A percentile compares a stretch with the other conserved stretches of the same genome.
Conservation (phyloP, 2,113 vertebrate species). For the Malaclemys terrapin region DNA sequence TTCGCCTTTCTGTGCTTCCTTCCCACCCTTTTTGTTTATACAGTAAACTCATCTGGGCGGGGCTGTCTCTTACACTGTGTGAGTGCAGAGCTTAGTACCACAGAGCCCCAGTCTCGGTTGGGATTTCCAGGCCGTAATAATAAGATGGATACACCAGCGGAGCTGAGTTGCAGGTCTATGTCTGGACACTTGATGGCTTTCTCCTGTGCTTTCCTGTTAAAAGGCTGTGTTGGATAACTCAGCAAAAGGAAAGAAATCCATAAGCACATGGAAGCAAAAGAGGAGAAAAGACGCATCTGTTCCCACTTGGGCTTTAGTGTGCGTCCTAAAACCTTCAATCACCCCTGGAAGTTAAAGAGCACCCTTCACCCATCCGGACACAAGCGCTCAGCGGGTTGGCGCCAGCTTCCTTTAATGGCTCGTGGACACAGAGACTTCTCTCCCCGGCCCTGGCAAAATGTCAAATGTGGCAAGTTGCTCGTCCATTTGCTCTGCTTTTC, state of each 20-base stretch:
- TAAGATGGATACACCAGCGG: neutral
- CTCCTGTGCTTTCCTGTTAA: neutral
- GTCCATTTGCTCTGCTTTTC: rapidly evolving
- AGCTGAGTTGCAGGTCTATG: neutral
- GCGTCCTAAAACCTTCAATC: neutral
- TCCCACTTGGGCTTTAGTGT: neutral
- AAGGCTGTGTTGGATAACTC: rapidly evolving
- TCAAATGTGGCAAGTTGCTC: rapidly evolving
- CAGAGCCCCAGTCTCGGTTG: neutral
- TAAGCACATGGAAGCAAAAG: rapidly evolving
- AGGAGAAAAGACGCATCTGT: neutral
- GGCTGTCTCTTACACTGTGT: neutral
- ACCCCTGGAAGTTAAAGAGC: neutral
- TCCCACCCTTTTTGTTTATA: neutral
- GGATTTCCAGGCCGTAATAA: neutral
- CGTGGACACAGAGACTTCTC: rapidly evolving
- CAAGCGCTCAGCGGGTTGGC: neutral
- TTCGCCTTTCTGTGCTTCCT: neutral
- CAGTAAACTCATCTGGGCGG: neutral
- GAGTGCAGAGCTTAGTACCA: neutral
- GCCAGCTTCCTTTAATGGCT: neutral
- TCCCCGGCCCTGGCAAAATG: neutral
- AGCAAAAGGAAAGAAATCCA: rapidly evolving
- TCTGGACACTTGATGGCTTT: neutral
- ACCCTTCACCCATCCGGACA: neutral